These are phyloP conservation scores for Polyommatus iphigenia DNA, from an alignment of 2,888 invertebrate genomes.

Conservation along the genomic window DNA sequence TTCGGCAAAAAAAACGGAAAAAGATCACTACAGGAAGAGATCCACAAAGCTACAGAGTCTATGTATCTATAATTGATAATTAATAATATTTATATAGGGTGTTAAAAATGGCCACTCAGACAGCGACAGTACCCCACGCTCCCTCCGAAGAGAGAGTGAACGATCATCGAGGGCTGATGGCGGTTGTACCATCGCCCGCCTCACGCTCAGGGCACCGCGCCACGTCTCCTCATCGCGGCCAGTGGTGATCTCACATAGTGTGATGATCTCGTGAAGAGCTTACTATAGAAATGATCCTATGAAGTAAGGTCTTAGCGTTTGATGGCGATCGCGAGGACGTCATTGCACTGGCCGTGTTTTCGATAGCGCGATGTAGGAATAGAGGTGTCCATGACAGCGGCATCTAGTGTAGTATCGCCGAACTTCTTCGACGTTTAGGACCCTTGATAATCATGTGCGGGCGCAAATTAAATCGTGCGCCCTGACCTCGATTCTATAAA, in stretches of 20 bases:
- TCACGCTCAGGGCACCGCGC: conserved; percentile 49
- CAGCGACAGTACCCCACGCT: conserved; percentile 48
- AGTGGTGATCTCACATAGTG: conserved; percentile 47
- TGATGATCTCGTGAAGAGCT: conserved; percentile 51
- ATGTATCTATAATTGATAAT: no score
- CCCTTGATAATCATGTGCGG: neutral
- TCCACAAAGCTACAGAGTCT: no score
- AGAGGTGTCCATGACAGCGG: neutral
- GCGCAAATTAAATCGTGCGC: neutral
- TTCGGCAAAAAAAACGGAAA: no score
- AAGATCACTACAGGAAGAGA: no score
- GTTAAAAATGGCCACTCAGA: conserved; percentile 44
- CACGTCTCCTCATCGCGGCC: conserved; percentile 51
- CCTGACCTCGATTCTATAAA: neutral
- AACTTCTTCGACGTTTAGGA: neutral
- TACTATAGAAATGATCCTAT: conserved; percentile 54
- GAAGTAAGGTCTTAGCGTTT: conserved; percentile 47
- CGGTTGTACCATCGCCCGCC: conserved; percentile 44
- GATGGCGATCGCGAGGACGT: neutral
- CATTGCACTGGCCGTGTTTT: conserved; percentile 2
- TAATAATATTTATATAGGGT: neutral
- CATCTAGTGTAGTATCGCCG: no score
- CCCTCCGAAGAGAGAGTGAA: conserved; percentile 43
- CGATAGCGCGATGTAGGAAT: conserved; percentile 24
- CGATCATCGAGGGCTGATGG: conserved; percentile 53